These are phyloP conservation scores for Etheostoma spectabile DNA, from an alignment of 2,113 vertebrate genomes.

Conservation along the genomic window DNA sequence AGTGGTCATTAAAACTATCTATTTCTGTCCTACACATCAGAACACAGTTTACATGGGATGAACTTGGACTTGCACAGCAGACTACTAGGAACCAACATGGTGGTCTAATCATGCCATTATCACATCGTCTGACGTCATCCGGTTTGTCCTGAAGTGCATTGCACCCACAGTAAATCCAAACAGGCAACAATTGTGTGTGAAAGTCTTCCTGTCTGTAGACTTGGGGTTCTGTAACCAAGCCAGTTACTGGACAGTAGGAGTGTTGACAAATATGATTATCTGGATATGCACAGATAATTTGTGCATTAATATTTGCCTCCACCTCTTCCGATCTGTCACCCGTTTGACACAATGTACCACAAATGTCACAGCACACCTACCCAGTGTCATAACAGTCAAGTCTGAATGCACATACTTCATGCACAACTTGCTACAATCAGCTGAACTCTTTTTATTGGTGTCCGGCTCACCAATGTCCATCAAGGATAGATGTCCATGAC, in stretches of 20 bases:
- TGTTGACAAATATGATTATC: neutral
- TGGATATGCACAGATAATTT: neutral
- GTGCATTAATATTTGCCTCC: neutral
- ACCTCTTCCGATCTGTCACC: neutral
- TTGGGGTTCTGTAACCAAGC: no score
- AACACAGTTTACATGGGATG: slow-evolving; percentile 5
- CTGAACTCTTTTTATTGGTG: no score
- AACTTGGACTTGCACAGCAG: slow-evolving; percentile 9
- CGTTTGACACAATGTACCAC: no score
- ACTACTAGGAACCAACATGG: neutral
- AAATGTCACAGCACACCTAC: no score
- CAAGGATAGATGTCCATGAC: no score
- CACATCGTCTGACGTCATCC: neutral
- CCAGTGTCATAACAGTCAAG: no score
- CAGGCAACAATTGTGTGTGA: neutral
- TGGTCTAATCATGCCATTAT: neutral
- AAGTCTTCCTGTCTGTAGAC: neutral
- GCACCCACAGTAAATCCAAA: neutral
- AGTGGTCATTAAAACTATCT: neutral
- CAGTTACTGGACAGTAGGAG: neutral
- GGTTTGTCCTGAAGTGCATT: neutral
- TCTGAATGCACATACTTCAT: no score
- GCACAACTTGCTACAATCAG: no score
- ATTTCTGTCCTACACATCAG: neutral
- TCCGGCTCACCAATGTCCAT: no score